Base-by-base conservation (phyloP, 1,140 invertebrate species). In the Cydia fagiglandana region DNA sequence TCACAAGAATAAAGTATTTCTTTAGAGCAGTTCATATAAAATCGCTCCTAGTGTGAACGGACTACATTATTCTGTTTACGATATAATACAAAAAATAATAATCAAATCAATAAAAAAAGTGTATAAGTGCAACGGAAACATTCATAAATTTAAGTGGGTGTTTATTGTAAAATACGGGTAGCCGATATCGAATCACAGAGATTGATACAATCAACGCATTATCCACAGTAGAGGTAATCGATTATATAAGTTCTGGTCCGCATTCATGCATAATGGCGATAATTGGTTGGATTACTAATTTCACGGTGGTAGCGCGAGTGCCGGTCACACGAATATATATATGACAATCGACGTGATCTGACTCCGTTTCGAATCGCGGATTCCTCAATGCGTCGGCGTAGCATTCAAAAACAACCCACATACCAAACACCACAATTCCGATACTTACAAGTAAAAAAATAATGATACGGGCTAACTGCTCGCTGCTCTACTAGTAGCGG, bases 211-310 rank as follows among this genome's bases (percentile, higher is more conserved):
- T 80, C 75, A 76, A 77, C 77, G 66, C 66, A 64, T 79, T 76
- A 79, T 77, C 76, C 78, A 76, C 74, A 78, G 30, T 41, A 64
- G 56, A 56, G 66, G 38, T 17, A 70, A 41, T 70, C 34, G 34
- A 70, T 70, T 70, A n/a, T 68, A 13, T 70, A 70, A 41, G 30
- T 70, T 38, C 15, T 34, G 6, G 66, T 70, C 66, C n/a, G 66
- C 34, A 38, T 70, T 38, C 66, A 41, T 70, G 66, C 13, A 41
- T 70, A 70, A 70, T 70, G 75, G 74, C 74, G 81, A 83, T 77
- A 77, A 28, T 78, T 75, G 79, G 61, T 79, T 70, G 9, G 84
- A 90, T 90, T 90, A 88, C 81, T 82, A 85, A 90, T 90, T 90
- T 88, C 86, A 90, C 82, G 86, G 75, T 75, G 75, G 82, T 75